phyloP scores from a whole-genome alignment of 2,113 vertebrate genomes.

The Rhabdornis inornatus region DNA sequence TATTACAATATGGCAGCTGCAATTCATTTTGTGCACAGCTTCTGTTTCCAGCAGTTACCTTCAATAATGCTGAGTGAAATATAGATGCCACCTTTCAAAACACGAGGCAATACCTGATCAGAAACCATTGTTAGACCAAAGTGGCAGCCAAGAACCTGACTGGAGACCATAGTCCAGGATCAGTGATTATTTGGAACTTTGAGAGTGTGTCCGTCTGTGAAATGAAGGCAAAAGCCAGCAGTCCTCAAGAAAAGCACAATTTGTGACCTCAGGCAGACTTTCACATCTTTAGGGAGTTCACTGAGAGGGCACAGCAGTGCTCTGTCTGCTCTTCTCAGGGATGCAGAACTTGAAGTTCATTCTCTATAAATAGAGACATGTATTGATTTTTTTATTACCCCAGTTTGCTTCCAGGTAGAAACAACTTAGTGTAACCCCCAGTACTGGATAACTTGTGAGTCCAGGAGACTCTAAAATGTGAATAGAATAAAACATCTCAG shows the following conservation, averaged over 20 bases:
- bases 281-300: neutral
- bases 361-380: neutral
- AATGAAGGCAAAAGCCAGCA: neutral
- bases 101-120: neutral
- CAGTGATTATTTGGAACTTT: neutral
- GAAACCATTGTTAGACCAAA: neutral
- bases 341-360: neutral
- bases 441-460: neutral
- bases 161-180: neutral
- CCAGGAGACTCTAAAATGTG: neutral
- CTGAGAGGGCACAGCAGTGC: neutral
- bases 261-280: neutral
- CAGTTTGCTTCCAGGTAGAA: neutral
- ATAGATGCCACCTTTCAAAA: neutral
- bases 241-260: neutral
- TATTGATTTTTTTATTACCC: neutral
- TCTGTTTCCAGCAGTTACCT: neutral
- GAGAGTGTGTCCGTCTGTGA: neutral
- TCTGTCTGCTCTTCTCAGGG: neutral
- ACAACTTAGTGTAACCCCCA: neutral
- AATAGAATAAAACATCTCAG: neutral
- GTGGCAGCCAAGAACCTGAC: neutral
- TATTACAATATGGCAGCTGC: neutral
- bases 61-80: neutral
- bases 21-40: neutral